Conservation (phyloP, 1,140 invertebrate genomes). For the Drosophila busckii region DNA sequence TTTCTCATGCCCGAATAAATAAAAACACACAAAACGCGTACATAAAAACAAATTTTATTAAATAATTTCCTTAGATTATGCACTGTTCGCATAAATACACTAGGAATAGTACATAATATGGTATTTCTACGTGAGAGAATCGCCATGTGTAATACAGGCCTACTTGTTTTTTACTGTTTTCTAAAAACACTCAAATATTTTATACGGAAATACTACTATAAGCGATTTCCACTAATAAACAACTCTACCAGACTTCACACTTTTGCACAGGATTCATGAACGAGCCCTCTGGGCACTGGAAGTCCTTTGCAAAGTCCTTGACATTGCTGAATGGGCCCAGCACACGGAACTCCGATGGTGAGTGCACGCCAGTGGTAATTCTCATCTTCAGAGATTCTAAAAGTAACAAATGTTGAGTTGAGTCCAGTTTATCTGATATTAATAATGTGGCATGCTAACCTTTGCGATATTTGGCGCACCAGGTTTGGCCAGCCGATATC, state of each 20-base stretch:
- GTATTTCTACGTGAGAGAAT: slow-evolving; percentile 51
- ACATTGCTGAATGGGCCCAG: slow-evolving; percentile 94
- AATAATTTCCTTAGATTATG: slow-evolving; percentile 56
- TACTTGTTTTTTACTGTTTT: slow-evolving; percentile 19
- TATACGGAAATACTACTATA: not conserved
- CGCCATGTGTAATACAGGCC: slow-evolving; percentile 24
- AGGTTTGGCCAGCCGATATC: slow-evolving; percentile 83
- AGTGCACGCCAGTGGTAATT: slow-evolving; percentile 88
- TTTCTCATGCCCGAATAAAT: too few species aligned
- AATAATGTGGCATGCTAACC: slow-evolving; percentile 24
- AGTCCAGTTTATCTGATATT: not conserved
- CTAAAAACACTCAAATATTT: slow-evolving; percentile 25
- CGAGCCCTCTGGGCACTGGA: slow-evolving; percentile 89
- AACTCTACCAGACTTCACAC: slow-evolving; percentile 90
- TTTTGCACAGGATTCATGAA: slow-evolving; percentile 94
- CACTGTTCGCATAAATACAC: slow-evolving; percentile 41
- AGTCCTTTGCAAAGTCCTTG: slow-evolving; percentile 91
- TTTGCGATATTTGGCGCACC: slow-evolving; percentile 81
- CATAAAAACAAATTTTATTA: slow-evolving; percentile 65
- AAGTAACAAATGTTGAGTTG: not conserved
- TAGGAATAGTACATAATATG: slow-evolving; percentile 36
- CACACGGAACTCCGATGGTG: slow-evolving; percentile 90
- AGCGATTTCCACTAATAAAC: slow-evolving; percentile 6
- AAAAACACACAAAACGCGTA: slow-evolving; percentile 8
- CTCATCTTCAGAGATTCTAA: slow-evolving; percentile 86